Base-by-base conservation (phyloP, 2,797 vertebrate species). In the Spinus pinus region DNA sequence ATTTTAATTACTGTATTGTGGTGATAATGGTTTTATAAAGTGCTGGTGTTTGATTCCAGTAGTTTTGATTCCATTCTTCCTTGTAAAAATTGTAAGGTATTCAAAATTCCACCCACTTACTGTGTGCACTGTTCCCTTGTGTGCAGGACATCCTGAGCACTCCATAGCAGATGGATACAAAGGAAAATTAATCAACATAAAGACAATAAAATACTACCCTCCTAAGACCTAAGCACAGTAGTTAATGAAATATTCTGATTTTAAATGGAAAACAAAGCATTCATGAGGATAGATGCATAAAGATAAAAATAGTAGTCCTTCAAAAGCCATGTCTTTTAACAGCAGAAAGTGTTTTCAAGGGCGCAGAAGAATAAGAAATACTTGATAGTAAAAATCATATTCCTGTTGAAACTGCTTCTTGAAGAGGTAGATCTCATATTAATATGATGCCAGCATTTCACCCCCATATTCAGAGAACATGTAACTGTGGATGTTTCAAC, bases 201-300 rank as follows among this genome's bases (percentile, higher is more conserved):
- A 67, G 39, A 61, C 86, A 91, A 81, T 78, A 93, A 94, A 94
- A 75, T 73, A 30, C 42, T 80, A 57, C n/a, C 20, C 22, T 87
- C 64, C 18, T 62, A 91, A 90, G 82, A 83, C 61, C 46, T 71
- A 57, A 72, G 49, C 54, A 37, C 14, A 62, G 22, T 81, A 74
- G 30, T 80, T 91, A 77, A 69, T 75, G 35, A 96, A 83, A 83
- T 74, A 65, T 24, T 86, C 66, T 58, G 58, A 72, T 84, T 88
- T 95, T 24, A 92, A 92, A 84, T 60, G 27, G 60, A 58, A 90
- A 94, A 71, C 41, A 90, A 90, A 93, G 8, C 22, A 73, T 69
- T 70, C 16, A 23, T 50, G 42, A 84, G 22, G 18, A 64, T 27
- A 70, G 44, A 51, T 75, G 11, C 30, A 51, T 31, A 57, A 14